Percentiles rank a stretch among this genome's conserved stretches.
These are phyloP conservation scores for Spodoptera littoralis DNA, from an alignment of 2,888 invertebrate genomes.

Conservation along the genomic window DNA sequence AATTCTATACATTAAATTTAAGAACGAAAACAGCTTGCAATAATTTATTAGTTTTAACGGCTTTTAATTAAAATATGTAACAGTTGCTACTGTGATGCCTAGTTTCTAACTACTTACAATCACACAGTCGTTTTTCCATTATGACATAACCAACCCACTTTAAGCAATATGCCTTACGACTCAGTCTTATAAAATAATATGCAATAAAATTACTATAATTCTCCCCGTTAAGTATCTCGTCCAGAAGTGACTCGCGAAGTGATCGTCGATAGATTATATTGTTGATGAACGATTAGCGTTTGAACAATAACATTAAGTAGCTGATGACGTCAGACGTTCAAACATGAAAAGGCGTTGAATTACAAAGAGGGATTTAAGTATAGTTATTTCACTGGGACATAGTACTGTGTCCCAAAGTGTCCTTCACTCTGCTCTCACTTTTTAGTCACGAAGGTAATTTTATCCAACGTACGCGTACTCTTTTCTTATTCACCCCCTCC, in stretches of 20 bases:
- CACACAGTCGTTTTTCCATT: slow-evolving; percentile 63
- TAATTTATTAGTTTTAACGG: slow-evolving; percentile 48
- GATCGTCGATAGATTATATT: too few species aligned
- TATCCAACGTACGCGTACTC: slow-evolving; percentile 43
- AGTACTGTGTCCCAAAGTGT: slow-evolving; percentile 44
- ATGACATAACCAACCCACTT: slow-evolving; percentile 60
- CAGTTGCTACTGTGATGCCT: slow-evolving; percentile 69
- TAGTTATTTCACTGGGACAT: slow-evolving; percentile 63
- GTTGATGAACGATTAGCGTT: slow-evolving; percentile 2
- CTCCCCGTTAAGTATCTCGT: slow-evolving; percentile 40
- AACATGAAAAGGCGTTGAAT: slow-evolving; percentile 9
- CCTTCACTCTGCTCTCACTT: slow-evolving; percentile 63
- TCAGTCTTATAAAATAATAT: slow-evolving; percentile 80
- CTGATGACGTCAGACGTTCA: slow-evolving; percentile 7
- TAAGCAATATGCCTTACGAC: slow-evolving; percentile 67
- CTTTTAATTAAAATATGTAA: slow-evolving; percentile 63
- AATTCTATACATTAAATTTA: slow-evolving; percentile 14
- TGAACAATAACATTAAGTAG: neutral
- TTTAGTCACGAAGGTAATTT: slow-evolving; percentile 56
- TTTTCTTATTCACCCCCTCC: slow-evolving; percentile 59
- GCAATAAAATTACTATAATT: slow-evolving; percentile 67
- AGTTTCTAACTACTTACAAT: slow-evolving; percentile 63
- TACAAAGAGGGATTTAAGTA: slow-evolving; percentile 39
- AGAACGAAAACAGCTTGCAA: slow-evolving; percentile 23
- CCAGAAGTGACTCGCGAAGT: slow-evolving; percentile 25